phyloP scores from a whole-genome alignment of 2,888 invertebrate genomes.

The Xestia xanthographa region DNA sequence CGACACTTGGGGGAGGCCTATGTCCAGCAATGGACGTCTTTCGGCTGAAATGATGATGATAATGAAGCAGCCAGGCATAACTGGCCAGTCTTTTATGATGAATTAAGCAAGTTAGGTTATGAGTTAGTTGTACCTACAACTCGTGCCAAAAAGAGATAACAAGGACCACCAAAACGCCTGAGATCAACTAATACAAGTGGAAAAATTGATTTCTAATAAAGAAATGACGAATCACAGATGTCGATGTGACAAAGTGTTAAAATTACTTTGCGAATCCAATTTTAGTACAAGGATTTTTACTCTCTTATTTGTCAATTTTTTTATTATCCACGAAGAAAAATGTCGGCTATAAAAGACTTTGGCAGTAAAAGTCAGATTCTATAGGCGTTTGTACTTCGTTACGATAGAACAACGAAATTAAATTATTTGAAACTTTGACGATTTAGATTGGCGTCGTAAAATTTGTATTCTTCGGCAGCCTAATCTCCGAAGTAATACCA shows the following conservation, averaged over 20 bases:
- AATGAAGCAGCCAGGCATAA: background rate
- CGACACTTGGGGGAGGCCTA: too few species aligned
- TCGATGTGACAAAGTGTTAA: conserved; percentile 36
- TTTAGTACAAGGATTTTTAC: conserved; percentile 25
- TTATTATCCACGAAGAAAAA: conserved; percentile 48
- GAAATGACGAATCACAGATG: conserved; percentile 35
- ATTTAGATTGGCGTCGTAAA: conserved; percentile 28
- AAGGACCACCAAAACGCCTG: background rate
- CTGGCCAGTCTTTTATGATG: background rate
- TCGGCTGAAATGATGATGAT: too few species aligned
- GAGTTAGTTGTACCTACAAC: background rate
- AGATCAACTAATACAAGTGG: background rate
- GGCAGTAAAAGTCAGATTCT: conserved; percentile 44
- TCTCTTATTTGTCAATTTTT: conserved; percentile 46
- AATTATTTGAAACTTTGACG: conserved; percentile 46
- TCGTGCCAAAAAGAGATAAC: background rate
- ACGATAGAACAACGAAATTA: conserved; percentile 28
- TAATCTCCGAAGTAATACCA: conserved; percentile 6
- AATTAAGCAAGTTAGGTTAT: too few species aligned
- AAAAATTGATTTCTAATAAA: background rate
- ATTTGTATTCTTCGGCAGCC: conserved; percentile 13
- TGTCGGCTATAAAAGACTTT: conserved; percentile 49
- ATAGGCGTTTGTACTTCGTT: conserved; percentile 30
- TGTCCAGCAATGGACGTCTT: too few species aligned
- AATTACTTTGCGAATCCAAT: conserved; percentile 36